Base-by-base conservation (phyloP, 2,888 invertebrate genomes). In the Kryphioiulus occultus region DNA sequence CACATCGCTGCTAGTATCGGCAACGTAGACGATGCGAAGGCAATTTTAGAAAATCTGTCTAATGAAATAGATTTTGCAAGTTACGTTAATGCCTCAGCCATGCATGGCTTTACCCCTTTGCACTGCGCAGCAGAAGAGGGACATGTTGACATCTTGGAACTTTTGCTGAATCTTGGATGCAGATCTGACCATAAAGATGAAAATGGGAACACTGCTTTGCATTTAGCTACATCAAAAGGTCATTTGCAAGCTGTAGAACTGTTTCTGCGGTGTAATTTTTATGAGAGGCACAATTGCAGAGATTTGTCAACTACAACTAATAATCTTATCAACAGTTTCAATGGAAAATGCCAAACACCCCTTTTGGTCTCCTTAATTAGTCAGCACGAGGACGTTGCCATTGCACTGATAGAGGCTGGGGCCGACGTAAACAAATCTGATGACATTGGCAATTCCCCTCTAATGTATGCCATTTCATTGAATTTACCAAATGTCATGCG, bases 71-170 rank as follows among this genome's bases (percentile, higher is more conserved):
- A 85, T 85, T 47, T 53, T 19, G 1, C 19, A 19, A 95, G 95
- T 0, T 96, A 98, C 0, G 93, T 98, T 30, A 97, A 97, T 92
- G 93, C 96, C 89, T 96, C 96, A 86, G 95, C 96, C 88, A 94
- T 95, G 91, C 94, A 95, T 19, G 96, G 96, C 30, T 95, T 95
- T 90, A 93, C 94, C 10, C 30, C 30, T 3, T 32, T 78, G 17
- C 78, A 32, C 3, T 15, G 15, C 3, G 78, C 78, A 0, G 78
- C 78, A 0, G 3, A 3, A 0, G 12, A 30, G 15, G 78, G 78
- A 17, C 78, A 30, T 78, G 30, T 17, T 78, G 94, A 95, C 89
- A 95, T 96, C 89, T 93, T 95, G 1, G 94, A 94, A 90, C 92
- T 95, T 59, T 92, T 98, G 85, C 91, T 98, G 53, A 94, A 94